Base-by-base conservation (phyloP, 2,888 invertebrate species). In the Folsomia manolachei region DNA sequence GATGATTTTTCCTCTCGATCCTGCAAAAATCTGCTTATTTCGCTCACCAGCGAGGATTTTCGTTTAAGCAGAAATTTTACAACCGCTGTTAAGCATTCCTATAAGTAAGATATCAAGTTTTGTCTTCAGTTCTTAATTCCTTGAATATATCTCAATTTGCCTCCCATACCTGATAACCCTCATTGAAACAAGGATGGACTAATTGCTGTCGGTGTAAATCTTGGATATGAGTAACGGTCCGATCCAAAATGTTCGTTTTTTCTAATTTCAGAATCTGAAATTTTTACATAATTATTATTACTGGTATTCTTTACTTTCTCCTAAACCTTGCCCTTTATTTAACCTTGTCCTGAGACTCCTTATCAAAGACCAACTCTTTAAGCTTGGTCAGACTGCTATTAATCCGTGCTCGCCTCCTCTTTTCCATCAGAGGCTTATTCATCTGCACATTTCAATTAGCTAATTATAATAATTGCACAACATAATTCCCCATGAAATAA, bases 191-290 rank as follows among this genome's bases (percentile, higher is more conserved):
- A 14, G 14, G 39, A 14, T 39, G 39, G 39, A 39, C 14, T 39
- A 39, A 39, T 4, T 39, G 4, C 39, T 39, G 7, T 39, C 14
- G 39, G 14, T 39, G 4, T 39, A 39, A 39, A 9, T 39, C 14
- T 39, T 71, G 71, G 27, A 71, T 27, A 61, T 71, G 56, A 39
- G 71, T 56, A 27, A 71, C 65, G 21, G 71, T 66, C n/a, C 64
- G 39, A n/a, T 64, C 65, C 0, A 71, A 65, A 61, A 71, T 71
- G 60, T 71, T 65, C 14, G 71, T 65, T 51, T 71, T 71, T 25
- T 71, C 71, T 26, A 71, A 66, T 61, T 71, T 63, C 2, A 39
- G 39, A 39, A 39, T 14, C 39, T 39, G 14, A 39, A 39, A 9
- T n/a, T 39, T 39, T 4, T 14, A 14, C 39, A 39, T 14, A 39